These are phyloP conservation scores for Pristionchus entomophagus DNA, from an alignment of 2,888 invertebrate genomes.

Conservation along the genomic window DNA sequence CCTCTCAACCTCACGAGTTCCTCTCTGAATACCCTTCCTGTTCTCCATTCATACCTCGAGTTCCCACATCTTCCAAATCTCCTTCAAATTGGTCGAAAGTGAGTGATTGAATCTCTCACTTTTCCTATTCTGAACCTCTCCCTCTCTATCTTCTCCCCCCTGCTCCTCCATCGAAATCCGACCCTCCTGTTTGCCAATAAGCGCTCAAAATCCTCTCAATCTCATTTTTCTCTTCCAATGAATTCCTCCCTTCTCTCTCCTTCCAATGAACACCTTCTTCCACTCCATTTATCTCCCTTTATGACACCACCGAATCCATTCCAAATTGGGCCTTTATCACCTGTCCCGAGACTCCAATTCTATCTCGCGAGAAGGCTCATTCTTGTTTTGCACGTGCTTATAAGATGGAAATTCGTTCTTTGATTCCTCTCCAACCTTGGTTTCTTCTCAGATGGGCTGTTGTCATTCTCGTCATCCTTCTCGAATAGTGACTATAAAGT, in stretches of 20 bases:
- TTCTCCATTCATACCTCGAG: neutral
- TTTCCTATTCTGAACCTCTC: neutral
- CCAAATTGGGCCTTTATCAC: neutral
- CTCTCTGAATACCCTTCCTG: too few relatives aligned
- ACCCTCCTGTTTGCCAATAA: constrained; percentile 23
- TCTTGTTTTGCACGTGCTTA: too few relatives aligned
- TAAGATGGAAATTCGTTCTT: too few relatives aligned
- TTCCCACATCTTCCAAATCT: neutral
- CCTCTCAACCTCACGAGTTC: too few relatives aligned
- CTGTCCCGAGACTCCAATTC: neutral
- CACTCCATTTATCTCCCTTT: neutral
- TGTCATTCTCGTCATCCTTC: constrained; percentile 53
- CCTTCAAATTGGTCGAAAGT: neutral
- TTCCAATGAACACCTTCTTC: neutral
- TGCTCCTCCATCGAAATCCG: constrained; percentile 16
- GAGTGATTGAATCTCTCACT: neutral
- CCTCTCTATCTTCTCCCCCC: neutral
- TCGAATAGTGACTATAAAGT: constrained; percentile 56
- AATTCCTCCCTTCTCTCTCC: neutral
- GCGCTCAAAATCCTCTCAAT: constrained; percentile 20
- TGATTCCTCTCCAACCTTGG: neutral
- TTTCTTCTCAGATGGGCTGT: constrained; percentile 29
- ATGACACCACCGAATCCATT: neutral
- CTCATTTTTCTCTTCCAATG: constrained; percentile 18
- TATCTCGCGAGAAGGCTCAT: neutral